Conservation (phyloP, 2,113 vertebrate species). For the Chunga burmeisteri region DNA sequence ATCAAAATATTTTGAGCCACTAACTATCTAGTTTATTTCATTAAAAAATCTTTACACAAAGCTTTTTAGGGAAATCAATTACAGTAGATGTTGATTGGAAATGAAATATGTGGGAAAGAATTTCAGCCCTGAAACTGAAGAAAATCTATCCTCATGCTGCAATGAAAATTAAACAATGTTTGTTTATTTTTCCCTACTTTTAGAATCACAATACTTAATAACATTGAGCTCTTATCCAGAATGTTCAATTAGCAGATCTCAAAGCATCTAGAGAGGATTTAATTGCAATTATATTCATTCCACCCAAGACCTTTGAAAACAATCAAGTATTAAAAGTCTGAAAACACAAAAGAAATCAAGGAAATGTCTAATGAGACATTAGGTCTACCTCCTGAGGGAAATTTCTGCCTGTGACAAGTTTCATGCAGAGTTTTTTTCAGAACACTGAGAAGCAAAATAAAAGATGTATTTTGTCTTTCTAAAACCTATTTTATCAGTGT, state of each 20-base stretch:
- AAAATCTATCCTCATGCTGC: not conserved
- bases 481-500: not conserved
- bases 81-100: not conserved
- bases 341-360: slow-evolving; percentile 8
- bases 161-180: not conserved
- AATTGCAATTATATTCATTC: slow-evolving; percentile 8
- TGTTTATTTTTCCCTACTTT: not conserved
- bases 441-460: not conserved
- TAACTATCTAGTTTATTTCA: not conserved
- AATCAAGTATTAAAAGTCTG: not conserved
- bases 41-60: not conserved
- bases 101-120: not conserved
- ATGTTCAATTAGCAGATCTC: slow-evolving; percentile 4
- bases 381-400: not conserved
- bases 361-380: not conserved
- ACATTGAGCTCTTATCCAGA: not conserved
- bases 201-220: not conserved
- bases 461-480: not conserved
- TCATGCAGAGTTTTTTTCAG: not conserved
- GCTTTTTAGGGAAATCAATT: not conserved
- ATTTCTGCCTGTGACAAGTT: not conserved
- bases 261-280: not conserved
- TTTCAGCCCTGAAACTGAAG: not conserved
- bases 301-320: slow-evolving; percentile 13
- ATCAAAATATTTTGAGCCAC: not conserved